Percentiles rank a stretch among this genome's conserved stretches.
Evolutionary conservation across 1,140 invertebrate genomes (phyloP).

Genomic region (Lepidurus apus): DNA sequence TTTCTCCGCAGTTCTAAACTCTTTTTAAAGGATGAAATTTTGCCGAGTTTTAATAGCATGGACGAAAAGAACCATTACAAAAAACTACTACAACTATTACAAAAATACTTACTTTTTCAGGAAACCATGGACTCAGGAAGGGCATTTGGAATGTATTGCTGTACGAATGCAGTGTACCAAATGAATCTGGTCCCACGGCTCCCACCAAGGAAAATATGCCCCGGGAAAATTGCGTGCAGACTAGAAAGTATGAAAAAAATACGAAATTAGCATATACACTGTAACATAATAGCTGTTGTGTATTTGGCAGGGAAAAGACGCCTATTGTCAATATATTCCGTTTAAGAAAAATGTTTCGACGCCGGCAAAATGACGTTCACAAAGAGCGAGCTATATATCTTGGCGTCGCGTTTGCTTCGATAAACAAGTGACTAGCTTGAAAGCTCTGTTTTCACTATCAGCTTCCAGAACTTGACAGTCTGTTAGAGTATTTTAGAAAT

Average conservation of each 20-base stretch:
- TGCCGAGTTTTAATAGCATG: too few species aligned
- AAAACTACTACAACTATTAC: not conserved
- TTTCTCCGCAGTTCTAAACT: too few species aligned
- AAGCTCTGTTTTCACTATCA: too few species aligned
- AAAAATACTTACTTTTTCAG: constrained; percentile 67
- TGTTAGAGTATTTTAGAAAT: too few species aligned
- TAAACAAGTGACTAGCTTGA: too few species aligned
- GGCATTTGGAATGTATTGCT: constrained; percentile 95
- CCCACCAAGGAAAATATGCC: constrained; percentile 87
- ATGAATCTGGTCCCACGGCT: constrained; percentile 82
- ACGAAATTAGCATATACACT: constrained; percentile 7
- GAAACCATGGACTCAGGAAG: constrained; percentile 88
- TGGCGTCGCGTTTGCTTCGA: too few species aligned
- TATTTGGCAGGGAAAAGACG: not conserved
- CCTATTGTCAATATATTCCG: too few species aligned
- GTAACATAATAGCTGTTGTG: not conserved
- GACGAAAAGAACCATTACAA: not conserved
- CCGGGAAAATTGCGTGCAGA: constrained; percentile 83
- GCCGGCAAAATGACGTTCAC: too few species aligned
- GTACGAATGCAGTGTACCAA: constrained; percentile 89
- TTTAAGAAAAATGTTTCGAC: too few species aligned
- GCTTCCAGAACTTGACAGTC: too few species aligned
- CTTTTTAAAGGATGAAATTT: too few species aligned
- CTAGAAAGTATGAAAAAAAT: constrained; percentile 54
- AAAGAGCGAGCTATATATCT: too few species aligned